Evolutionary conservation across 2,888 invertebrate genomes (phyloP).

Genomic region (Molanna angustata): DNA sequence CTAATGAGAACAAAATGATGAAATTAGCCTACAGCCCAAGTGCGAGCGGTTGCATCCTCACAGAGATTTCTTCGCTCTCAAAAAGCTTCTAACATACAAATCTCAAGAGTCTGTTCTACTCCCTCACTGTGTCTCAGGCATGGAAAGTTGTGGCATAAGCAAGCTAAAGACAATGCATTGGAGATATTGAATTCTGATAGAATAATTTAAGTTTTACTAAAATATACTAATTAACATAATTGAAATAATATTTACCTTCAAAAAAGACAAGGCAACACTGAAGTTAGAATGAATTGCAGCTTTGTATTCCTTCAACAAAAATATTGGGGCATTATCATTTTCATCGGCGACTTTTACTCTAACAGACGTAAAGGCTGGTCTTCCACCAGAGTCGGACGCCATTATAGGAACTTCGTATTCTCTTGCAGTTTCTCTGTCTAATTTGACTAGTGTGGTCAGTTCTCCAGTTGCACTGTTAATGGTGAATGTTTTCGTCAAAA

Average conservation of each 20-base stretch:
- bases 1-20: too few relatives aligned
- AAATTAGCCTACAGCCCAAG: too few relatives aligned
- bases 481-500: constrained; percentile 68
- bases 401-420: constrained; percentile 72
- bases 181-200: too few relatives aligned
- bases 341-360: constrained; percentile 78
- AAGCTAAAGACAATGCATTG: too few relatives aligned
- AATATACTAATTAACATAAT: not conserved
- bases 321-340: constrained; percentile 81
- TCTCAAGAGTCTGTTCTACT: too few relatives aligned
- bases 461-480: constrained; percentile 71
- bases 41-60: too few relatives aligned
- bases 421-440: constrained; percentile 69
- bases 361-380: constrained; percentile 70
- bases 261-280: constrained; percentile 56
- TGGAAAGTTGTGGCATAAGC: too few relatives aligned
- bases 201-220: too few relatives aligned
- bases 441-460: constrained; percentile 63
- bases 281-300: constrained; percentile 64
- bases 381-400: constrained; percentile 80
- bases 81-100: too few relatives aligned
- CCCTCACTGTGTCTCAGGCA: too few relatives aligned
- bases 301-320: constrained; percentile 74
- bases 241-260: constrained; percentile 47
- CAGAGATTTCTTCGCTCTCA: too few relatives aligned